Percentiles rank a stretch among this genome's conserved stretches.
Conservation (phyloP, 2,888 invertebrate species). For the Tetranychus truncatus region DNA sequence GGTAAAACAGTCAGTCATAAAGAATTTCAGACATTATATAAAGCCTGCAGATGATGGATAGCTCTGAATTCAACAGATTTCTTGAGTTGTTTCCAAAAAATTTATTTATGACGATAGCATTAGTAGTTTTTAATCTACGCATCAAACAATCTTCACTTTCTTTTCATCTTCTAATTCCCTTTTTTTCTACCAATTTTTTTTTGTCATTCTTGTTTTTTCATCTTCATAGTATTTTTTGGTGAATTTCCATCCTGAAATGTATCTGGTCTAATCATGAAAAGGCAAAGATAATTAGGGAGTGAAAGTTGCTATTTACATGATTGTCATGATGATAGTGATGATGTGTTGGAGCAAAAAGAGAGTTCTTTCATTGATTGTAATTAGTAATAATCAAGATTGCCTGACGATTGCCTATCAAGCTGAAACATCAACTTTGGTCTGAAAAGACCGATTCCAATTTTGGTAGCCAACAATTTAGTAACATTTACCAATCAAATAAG, state of each 20-base stretch:
- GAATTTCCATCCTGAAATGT: neutral
- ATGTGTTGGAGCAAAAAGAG: neutral
- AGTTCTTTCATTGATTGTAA: neutral
- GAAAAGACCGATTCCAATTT: too few species aligned
- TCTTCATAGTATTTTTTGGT: neutral
- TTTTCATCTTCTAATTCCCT: too few species aligned
- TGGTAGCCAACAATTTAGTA: too few species aligned
- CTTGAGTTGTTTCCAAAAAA: neutral
- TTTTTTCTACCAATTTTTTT: neutral
- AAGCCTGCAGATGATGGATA: neutral
- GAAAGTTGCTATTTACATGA: too few species aligned
- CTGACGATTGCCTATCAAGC: neutral
- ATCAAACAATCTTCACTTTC: neutral
- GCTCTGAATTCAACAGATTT: neutral
- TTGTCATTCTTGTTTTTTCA: neutral
- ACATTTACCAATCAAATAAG: too few species aligned
- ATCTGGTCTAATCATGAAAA: neutral
- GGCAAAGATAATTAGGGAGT: neutral
- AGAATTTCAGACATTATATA: neutral
- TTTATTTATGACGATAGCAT: neutral
- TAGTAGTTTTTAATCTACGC: neutral
- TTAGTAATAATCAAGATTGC: neutral
- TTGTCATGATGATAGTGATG: neutral
- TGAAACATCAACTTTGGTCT: neutral
- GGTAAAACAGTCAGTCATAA: neutral